Conservation (phyloP, 2,113 vertebrate species). For the Sminthopsis crassicaudata region DNA sequence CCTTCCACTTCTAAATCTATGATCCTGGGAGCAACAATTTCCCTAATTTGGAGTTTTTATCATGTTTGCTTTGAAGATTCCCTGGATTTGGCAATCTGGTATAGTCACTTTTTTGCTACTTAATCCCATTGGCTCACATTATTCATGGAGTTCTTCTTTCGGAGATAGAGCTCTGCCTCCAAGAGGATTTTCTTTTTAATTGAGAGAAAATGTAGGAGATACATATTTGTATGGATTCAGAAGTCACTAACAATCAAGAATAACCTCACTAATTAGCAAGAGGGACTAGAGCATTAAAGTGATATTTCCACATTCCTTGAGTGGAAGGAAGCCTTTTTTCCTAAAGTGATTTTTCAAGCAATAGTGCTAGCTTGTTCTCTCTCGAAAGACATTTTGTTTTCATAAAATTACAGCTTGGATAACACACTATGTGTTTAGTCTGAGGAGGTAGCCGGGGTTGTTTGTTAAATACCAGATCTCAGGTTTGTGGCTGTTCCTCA, state of each 20-base stretch:
- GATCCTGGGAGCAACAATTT: neutral
- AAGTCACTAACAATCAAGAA: conserved; percentile 40
- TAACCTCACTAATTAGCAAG: conserved; percentile 55
- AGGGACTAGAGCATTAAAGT: conserved; percentile 40
- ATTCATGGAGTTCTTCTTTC: neutral
- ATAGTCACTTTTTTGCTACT: neutral
- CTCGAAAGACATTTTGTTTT: conserved; percentile 74
- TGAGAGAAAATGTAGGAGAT: neutral
- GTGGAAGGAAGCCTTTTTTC: conserved; percentile 68
- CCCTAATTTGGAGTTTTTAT: neutral
- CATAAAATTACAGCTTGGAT: conserved; percentile 74
- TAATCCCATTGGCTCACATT: conserved; percentile 25
- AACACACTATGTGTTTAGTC: conserved; percentile 78
- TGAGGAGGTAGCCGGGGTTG: conserved; percentile 74
- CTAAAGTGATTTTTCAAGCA: conserved; percentile 74
- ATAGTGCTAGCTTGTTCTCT: conserved; percentile 65
- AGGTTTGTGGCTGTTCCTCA: conserved; percentile 79
- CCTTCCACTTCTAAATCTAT: neutral
- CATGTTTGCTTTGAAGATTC: conserved; percentile 27
- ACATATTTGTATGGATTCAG: conserved; percentile 19
- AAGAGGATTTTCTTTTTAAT: neutral
- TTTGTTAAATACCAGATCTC: conserved; percentile 79
- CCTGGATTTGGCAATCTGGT: neutral
- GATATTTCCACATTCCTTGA: conserved; percentile 63
- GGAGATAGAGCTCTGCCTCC: neutral